A percentile compares a stretch with the other conserved stretches of the same genome.
Conservation (phyloP, 2,888 invertebrate genomes). For the Himalopsyche tibetana region DNA sequence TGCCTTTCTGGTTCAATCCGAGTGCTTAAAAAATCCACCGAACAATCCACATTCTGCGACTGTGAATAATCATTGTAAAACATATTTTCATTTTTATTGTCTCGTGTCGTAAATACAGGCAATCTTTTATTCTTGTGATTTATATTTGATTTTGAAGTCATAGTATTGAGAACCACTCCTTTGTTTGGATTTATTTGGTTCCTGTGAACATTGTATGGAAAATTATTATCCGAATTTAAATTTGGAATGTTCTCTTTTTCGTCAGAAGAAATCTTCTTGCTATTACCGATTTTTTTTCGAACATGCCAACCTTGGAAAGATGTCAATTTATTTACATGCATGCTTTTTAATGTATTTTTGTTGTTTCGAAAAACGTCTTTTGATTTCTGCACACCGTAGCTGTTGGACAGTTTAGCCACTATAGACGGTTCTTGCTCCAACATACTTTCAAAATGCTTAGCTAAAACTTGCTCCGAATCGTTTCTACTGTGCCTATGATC, state of each 20-base stretch:
- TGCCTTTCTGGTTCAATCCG: conserved; percentile 6
- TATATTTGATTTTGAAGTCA: neutral
- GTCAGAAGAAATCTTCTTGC: neutral
- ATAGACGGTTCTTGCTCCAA: neutral
- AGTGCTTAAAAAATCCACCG: conserved; percentile 45
- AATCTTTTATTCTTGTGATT: neutral
- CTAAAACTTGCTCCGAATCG: conserved; percentile 49
- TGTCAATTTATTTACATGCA: neutral
- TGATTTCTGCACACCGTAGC: neutral
- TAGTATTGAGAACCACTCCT: neutral
- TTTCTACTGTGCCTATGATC: neutral
- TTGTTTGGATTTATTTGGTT: neutral
- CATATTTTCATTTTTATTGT: neutral
- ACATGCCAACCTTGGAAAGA: conserved; percentile 7
- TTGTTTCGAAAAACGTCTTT: neutral
- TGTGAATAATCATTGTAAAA: conserved; percentile 20
- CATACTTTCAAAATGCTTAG: conserved; percentile 50
- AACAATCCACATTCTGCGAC: conserved; percentile 19
- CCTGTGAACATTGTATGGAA: neutral
- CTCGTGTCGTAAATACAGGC: neutral
- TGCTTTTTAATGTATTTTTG: neutral
- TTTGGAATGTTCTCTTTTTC: conserved; percentile 38
- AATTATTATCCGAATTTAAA: conserved; percentile 7
- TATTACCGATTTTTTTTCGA: neutral
- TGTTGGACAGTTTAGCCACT: neutral